A percentile compares a stretch with the other conserved stretches of the same genome.
phyloP scores from a whole-genome alignment of 2,113 vertebrate genomes.

The Xyliphius kryptos region DNA sequence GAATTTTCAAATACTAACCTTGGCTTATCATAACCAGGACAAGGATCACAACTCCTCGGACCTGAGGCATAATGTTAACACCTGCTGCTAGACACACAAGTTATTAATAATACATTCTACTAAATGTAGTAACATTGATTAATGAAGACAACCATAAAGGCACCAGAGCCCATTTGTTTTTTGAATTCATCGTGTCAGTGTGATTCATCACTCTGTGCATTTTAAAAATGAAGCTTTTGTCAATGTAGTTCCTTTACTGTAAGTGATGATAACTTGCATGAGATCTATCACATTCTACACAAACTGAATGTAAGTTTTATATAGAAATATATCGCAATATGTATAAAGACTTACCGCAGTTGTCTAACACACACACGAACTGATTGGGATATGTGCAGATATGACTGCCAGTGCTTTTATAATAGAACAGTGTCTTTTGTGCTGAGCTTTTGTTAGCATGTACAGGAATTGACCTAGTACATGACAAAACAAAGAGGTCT shows the following conservation, averaged over 20 bases:
- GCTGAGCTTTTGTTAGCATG: constrained; percentile 46
- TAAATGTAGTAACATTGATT: constrained; percentile 5
- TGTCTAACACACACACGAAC: not conserved
- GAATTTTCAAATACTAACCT: too few relatives aligned
- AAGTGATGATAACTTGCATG: constrained; percentile 22
- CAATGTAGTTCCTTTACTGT: constrained; percentile 12
- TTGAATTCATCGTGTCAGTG: constrained; percentile 9
- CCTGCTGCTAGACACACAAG: constrained; percentile 37
- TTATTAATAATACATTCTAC: not conserved
- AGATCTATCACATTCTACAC: too few relatives aligned
- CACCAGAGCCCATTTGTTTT: not conserved
- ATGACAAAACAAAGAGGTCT: constrained; percentile 51
- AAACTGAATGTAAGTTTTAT: too few relatives aligned
- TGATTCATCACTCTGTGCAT: constrained; percentile 25
- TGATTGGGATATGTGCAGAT: constrained; percentile 38
- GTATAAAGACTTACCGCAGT: constrained; percentile 47
- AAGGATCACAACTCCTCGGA: constrained; percentile 39
- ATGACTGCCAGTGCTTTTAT: constrained; percentile 52
- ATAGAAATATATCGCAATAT: too few relatives aligned
- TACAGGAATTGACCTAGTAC: constrained; percentile 57
- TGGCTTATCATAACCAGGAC: constrained; percentile 37
- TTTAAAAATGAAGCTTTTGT: constrained; percentile 11
- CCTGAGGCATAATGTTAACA: constrained; percentile 42
- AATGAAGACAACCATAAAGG: constrained; percentile 2
- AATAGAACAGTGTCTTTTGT: constrained; percentile 45